A percentile compares a stretch with the other conserved stretches of the same genome.
These are phyloP conservation scores for Netelia fuscicornis DNA, from an alignment of 2,888 invertebrate species.

Conservation along the genomic window DNA sequence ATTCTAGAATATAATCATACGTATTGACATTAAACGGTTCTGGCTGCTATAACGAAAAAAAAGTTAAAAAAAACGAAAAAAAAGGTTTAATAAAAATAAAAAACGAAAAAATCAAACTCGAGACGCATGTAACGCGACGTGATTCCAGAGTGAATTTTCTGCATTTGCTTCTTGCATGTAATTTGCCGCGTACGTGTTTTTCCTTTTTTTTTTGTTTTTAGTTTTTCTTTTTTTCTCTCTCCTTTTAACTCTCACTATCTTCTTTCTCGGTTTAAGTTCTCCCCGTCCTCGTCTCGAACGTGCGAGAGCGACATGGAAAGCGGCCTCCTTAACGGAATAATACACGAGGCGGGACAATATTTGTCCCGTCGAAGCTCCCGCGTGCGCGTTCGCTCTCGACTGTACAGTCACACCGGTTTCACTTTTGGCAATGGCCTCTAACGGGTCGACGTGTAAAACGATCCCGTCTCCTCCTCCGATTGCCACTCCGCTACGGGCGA, in stretches of 20 bases:
- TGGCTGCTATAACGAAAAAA: constrained; percentile 6
- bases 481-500: background rate
- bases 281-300: constrained; percentile 47
- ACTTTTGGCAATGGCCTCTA: constrained; percentile 85
- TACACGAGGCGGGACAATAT: constrained; percentile 71
- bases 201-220: background rate
- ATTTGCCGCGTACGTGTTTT: background rate
- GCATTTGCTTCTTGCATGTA: constrained; percentile 19
- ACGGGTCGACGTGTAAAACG: constrained; percentile 63
- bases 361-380: constrained; percentile 66
- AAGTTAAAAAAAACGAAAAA: background rate
- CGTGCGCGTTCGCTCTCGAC: constrained; percentile 48
- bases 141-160: constrained; percentile 21
- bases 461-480: constrained; percentile 11
- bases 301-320: constrained; percentile 75
- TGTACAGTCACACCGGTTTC: constrained; percentile 78
- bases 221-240: background rate
- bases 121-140: constrained; percentile 13
- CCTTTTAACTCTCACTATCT: constrained; percentile 3
- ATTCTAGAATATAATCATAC: constrained; percentile 49
- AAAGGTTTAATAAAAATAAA: background rate
- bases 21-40: constrained; percentile 36
- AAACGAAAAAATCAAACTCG: background rate
- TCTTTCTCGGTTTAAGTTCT: constrained; percentile 34
- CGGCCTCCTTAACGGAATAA: constrained; percentile 75